These are phyloP conservation scores for Danaus plexippus DNA, from an alignment of 1,140 invertebrate species.

Conservation along the genomic window DNA sequence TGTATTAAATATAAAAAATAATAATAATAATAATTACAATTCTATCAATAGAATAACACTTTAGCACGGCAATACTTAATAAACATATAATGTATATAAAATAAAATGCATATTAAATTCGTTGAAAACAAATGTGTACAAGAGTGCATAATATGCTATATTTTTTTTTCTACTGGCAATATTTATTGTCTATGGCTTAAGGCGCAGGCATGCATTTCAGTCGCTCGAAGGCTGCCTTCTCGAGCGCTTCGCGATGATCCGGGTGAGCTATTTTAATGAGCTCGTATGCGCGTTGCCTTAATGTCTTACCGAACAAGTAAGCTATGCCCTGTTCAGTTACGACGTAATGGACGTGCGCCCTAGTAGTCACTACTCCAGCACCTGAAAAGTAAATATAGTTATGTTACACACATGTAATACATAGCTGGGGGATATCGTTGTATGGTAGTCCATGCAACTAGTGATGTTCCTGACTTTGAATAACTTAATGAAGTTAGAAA, in stretches of 20 bases:
- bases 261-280: conserved; percentile 94
- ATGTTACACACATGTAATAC: background rate
- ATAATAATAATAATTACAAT: too few species aligned
- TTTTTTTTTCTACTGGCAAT: conserved; percentile 11
- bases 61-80: too few species aligned
- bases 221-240: conserved; percentile 91
- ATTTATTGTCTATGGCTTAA: conserved; percentile 38
- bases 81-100: background rate
- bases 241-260: conserved; percentile 86
- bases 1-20: background rate
- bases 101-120: conserved; percentile 8
- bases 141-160: background rate
- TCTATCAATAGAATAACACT: too few species aligned
- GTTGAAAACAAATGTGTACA: background rate
- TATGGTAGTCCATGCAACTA: too few species aligned
- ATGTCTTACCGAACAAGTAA: conserved; percentile 89
- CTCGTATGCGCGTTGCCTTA: conserved; percentile 90
- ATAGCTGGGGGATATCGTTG: too few species aligned
- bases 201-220: conserved; percentile 89
- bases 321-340: conserved; percentile 96
- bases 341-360: conserved; percentile 93
- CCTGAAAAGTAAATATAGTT: conserved; percentile 71
- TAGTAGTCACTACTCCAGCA: conserved; percentile 92
- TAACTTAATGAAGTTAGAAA: too few species aligned
- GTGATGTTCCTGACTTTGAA: too few species aligned